Evolutionary conservation across 2,113 vertebrate species (phyloP), one percentile per base, ranked within the genome.

Genomic region (Cnemophilus loriae): DNA sequence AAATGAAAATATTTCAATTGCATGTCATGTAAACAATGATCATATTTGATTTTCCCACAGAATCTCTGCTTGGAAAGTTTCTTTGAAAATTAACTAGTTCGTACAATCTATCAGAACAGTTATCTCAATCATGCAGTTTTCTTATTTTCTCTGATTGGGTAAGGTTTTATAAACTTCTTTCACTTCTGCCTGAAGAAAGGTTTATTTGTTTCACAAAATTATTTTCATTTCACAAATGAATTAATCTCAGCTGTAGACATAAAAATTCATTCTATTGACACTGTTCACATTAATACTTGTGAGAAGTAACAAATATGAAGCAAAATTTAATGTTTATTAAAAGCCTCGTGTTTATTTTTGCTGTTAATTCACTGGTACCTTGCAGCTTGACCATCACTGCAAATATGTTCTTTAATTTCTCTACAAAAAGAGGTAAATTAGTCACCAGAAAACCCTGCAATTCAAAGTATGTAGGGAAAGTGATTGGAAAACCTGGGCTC

Each of bases 161-260:
- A 64, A 64, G 35, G 26, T 47, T 95, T 94, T 91, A 91, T 64
- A 82, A 91, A 84, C 46, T 79, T 33, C n/a, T 79, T 95, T 92
- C 28, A 60, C 61, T 94, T 95, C 91, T 74, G 37, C 39, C 33
- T 87, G 42, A 85, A 91, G 47, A 93, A 69, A 93, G 26, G 28
- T 15, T 77, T 93, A 82, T 93, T 92, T 90, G 14, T 83, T 91
- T 91, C 67, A 70, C 22, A 87, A 79, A 74, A 83, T 61, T 73
- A 80, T 93, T 93, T 93, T 84, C 20, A 49, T 94, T 88, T 85
- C 47, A 77, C 75, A 20, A 85, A 85, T 80, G 9, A 87, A 85
- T 90, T 88, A 64, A 85, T 95, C n/a, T 73, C 37, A 61, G 46
- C n/a, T 83, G 22, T 20, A 74, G 73, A 75, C 64, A 64, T 42